Base-by-base conservation (phyloP, 2,888 invertebrate genomes). In the Drosophila differens region DNA sequence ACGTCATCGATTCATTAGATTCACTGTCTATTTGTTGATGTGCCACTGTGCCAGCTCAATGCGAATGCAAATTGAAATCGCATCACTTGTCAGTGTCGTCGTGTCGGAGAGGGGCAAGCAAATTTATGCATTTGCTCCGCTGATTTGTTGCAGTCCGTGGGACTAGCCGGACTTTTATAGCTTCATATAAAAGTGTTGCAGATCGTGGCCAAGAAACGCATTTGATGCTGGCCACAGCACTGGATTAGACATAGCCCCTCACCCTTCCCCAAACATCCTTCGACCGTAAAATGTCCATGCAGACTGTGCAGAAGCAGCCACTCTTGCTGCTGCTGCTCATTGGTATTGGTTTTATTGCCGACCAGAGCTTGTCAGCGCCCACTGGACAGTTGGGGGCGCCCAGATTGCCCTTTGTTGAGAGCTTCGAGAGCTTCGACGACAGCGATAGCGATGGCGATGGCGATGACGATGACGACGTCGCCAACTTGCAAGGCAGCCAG, bases 61-160 rank as follows among this genome's bases (percentile, higher is more conserved):
- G 75, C 41, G 30, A 61, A 64, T 59, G 78, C 64, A 70, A 78
- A 78, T 78, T 70, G 22, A 51, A 63, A 57, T 37, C 51, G 55
- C 35, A 70, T 59, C 65, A 41, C 58, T 37, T 78, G 73, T 73
- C 77, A 65, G 35, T 47, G 5, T 32, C 44, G 9, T 30, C 25
- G 25, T 25, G 25, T 25, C 25, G 32, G 51, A 22, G 28, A 25
- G 28, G 28, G 35, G 39, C 33, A 32, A n/a, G 47, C 53, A 70
- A 73, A 83, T 87, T 83, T 76, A 87, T 83, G 87, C 71, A 66
- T 59, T 73, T 57, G 60, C 58, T 12, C 10, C 58, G 41, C 63
- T 87, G 88, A 83, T 84, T 87, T 87, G 83, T 88, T 64, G 73
- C 72, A 58, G 32, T 28, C 35, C 70, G 60, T 70, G 35, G 47